These are phyloP conservation scores for Tragelaphus oryx DNA, from an alignment of 2,797 vertebrate species.

Conservation along the genomic window DNA sequence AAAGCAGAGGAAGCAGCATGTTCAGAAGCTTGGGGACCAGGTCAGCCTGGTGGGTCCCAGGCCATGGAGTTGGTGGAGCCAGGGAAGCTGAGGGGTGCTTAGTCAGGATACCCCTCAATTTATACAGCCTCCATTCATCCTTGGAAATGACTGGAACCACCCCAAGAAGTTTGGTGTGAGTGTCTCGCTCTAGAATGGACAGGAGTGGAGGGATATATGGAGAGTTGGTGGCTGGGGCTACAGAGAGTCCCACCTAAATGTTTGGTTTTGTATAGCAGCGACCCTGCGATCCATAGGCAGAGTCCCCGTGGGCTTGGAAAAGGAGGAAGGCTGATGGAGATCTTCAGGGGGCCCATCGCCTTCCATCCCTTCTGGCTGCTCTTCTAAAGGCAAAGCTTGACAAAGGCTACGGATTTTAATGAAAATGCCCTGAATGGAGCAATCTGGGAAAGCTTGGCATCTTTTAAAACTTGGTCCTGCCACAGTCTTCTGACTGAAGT, in stretches of 20 bases:
- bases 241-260: background rate
- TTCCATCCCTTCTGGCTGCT: background rate
- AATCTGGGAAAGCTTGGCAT: background rate
- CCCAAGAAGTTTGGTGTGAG: background rate
- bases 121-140: background rate
- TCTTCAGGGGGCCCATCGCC: background rate
- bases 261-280: background rate
- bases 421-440: background rate
- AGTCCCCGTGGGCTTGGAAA: background rate
- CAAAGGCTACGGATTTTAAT: background rate
- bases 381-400: background rate
- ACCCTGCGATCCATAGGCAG: background rate
- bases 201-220: background rate
- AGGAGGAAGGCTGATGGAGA: background rate
- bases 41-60: background rate
- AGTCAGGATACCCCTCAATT: background rate
- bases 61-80: background rate
- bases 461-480: background rate
- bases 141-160: background rate
- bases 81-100: background rate
- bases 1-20: background rate
- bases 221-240: background rate
- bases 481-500: background rate
- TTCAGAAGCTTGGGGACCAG: background rate
- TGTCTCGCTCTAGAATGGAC: background rate